Base-by-base conservation (phyloP, 2,888 invertebrate species). In the Drosophila birchii region DNA sequence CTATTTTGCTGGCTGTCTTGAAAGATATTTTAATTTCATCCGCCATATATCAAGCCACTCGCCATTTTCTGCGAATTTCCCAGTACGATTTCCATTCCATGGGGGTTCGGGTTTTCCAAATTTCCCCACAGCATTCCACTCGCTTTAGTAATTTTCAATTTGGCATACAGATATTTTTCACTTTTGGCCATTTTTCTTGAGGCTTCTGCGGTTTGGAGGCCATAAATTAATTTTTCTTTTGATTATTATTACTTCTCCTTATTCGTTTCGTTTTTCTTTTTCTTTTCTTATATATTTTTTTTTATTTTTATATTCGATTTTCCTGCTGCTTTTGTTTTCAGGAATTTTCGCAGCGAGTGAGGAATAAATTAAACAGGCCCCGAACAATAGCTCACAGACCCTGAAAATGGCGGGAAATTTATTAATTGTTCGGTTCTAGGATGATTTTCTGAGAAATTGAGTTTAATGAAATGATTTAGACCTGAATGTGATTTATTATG, bases 1-100 rank as follows among this genome's bases (percentile, higher is more conserved):
- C 23, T 20, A n/a, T 67, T 57, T 64, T 64, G 59, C 53, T 78
- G 68, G 75, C 49, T 49, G 51, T 53, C 67, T 79, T 76, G 79
- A 89, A 90, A 88, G 90, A 90, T 90, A 88, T 90, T 88, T 90
- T 81, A 90, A 90, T 90, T 88, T 78, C 76, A 44, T 77, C 84
- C 69, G 68, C 73, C 75, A 72, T 62, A 72, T 75, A 68, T 45
- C 63, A 23, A 74, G 80, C 61, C 85, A 78, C 82, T 87, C 85
- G 87, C 81, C 73, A 84, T 81, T 87, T 82, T 79, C 73, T 26
- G 45, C 60, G 79, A 73, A 76, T 82, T 82, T 81, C 69, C 55
- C 60, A 56, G 44, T 23, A 80, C 32, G 55, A 53, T 51, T 51
- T 5, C 34, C 51, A 51, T 20, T 12, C 36, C 34, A 47, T 2